Evolutionary conservation across 2,888 invertebrate species (phyloP), one percentile per base, ranked within the genome.

Genomic region (Amaurobius ferox): DNA sequence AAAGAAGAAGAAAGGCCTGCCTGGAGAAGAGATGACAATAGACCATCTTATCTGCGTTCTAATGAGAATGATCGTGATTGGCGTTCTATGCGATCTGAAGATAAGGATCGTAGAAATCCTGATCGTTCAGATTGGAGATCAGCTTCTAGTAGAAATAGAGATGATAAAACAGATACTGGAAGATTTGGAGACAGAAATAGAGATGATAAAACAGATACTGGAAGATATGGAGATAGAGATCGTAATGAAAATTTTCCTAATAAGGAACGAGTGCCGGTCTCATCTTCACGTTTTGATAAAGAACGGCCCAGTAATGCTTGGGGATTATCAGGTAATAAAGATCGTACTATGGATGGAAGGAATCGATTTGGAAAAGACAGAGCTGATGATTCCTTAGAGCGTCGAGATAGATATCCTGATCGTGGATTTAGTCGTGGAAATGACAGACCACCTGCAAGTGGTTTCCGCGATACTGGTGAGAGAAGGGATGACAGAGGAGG

Each of bases 101-200:
- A 35, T 39, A 72, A 55, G 28, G 87, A 55, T 23, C 61, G 78
- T 11, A 74, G 86, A 68, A 67, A 64, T 40, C 48, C 67, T 74
- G 77, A 79, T 7, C 64, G 70, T 16, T 35, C 74, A 9, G 79
- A 86, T 70, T 68, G 85, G 61, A 61, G 76, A n/a, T 70, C 72
- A 26, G 85, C 64, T 13, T n/a, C n/a, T n/a, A 39, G 68, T 29
- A 68, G 71, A 48, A 19, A 62, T 29, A 26, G 13, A 68, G 80
- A 85, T 35, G 74, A 73, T 26, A 80, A 64, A 7, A 26, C 66
- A 0, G 80, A 80, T 44, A n/a, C 44, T 19, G 35, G 68, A 30
- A 72, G 72, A 16, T 66, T 30, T 29, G 61, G 72, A 16, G 87
- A 73, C n/a, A n/a, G n/a, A n/a, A n/a, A n/a, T n/a, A n/a, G n/a